Evolutionary conservation across 1,140 invertebrate species (phyloP).

Genomic region (Archivesica marissinica): DNA sequence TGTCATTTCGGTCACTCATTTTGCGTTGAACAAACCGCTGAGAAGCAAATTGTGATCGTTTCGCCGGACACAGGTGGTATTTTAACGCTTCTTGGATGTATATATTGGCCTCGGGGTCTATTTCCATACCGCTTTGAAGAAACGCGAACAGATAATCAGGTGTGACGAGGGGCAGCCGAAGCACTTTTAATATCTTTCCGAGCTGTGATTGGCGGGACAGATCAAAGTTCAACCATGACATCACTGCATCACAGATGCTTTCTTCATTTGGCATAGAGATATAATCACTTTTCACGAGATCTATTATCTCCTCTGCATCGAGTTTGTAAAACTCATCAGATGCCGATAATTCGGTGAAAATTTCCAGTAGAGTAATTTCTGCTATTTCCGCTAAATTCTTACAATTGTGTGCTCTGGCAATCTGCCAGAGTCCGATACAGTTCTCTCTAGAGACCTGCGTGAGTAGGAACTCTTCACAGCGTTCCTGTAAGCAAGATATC

Average conservation of each 20-base stretch:
- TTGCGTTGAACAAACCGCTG: slow-evolving; percentile 65
- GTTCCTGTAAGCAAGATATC: slow-evolving; percentile 76
- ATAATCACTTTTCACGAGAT: slow-evolving; percentile 71
- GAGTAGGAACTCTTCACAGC: slow-evolving; percentile 77
- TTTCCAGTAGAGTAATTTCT: slow-evolving; percentile 70
- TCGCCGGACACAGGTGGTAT: slow-evolving; percentile 72
- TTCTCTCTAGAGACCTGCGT: slow-evolving; percentile 73
- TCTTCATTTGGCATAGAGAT: slow-evolving; percentile 73
- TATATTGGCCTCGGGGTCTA: slow-evolving; percentile 30
- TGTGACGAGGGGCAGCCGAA: slow-evolving; percentile 72
- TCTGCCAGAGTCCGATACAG: slow-evolving; percentile 77
- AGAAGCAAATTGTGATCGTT: slow-evolving; percentile 69
- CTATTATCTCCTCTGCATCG: slow-evolving; percentile 76
- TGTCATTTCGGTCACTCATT: slow-evolving; percentile 69
- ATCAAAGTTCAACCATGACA: slow-evolving; percentile 75
- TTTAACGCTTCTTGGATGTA: slow-evolving; percentile 72
- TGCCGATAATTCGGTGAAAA: slow-evolving; percentile 72
- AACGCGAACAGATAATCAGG: slow-evolving; percentile 76
- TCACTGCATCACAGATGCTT: slow-evolving; percentile 73
- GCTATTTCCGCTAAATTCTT: slow-evolving; percentile 72
- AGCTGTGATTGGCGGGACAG: slow-evolving; percentile 65
- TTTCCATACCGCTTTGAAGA: slow-evolving; percentile 50
- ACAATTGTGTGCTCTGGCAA: slow-evolving; percentile 76
- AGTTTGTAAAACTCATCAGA: slow-evolving; percentile 73
- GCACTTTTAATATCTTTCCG: slow-evolving; percentile 67